Percentiles rank a stretch among this genome's conserved stretches.
phyloP scores from a whole-genome alignment of 2,113 vertebrate species.

The Melanerpes aurifrons region DNA sequence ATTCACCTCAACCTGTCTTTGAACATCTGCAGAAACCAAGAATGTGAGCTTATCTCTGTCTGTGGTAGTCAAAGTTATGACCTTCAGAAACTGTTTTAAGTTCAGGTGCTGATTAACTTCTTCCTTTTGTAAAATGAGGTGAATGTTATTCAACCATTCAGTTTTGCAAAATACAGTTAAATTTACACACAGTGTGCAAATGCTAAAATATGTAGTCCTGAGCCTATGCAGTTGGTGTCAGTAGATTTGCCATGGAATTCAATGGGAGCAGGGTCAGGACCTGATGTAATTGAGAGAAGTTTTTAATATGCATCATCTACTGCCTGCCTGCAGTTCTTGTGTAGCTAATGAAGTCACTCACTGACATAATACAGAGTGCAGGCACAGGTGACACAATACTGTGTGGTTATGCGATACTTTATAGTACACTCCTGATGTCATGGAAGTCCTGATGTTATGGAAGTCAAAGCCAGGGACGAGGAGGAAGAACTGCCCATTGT shows the following conservation, averaged over 20 bases:
- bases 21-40: background rate
- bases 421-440: too few species aligned
- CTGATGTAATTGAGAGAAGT: conserved; percentile 61
- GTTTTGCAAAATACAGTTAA: conserved; percentile 5
- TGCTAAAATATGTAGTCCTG: background rate
- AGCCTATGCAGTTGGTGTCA: background rate
- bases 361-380: conserved; percentile 58
- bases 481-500: too few species aligned
- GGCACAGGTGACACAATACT: conserved; percentile 17
- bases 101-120: background rate
- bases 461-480: too few species aligned
- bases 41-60: background rate
- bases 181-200: conserved; percentile 1
- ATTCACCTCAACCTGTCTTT: background rate
- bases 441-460: too few species aligned
- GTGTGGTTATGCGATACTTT: conserved; percentile 58
- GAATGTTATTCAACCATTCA: background rate
- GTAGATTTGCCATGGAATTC: conserved; percentile 45
- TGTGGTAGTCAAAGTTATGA: background rate
- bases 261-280: conserved; percentile 20
- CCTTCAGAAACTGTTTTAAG: conserved; percentile 4
- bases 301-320: conserved; percentile 64
- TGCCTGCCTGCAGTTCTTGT: conserved; percentile 53
- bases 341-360: conserved; percentile 60
- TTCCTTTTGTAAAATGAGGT: background rate